Conservation (phyloP, 2,113 vertebrate genomes). For the Mustela nigripes region DNA sequence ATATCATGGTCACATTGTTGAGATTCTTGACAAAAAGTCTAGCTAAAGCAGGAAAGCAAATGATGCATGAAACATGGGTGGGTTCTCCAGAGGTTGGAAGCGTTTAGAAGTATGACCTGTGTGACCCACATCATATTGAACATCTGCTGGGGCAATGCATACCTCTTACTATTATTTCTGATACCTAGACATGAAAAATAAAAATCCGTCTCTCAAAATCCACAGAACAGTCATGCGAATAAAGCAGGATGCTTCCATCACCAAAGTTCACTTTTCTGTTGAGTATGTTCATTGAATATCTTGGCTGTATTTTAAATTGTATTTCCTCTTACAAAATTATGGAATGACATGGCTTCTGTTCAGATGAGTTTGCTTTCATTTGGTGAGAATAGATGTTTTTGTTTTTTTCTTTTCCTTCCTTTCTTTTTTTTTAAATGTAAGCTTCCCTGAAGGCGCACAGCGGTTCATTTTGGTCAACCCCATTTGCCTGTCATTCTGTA, state of each 20-base stretch:
- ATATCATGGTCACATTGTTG: constrained; percentile 78
- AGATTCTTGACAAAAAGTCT: constrained; percentile 74
- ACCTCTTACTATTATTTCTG: constrained; percentile 79
- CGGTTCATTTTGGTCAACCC: constrained; percentile 58
- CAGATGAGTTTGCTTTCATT: neutral
- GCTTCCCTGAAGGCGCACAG: neutral
- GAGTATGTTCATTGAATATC: constrained; percentile 70
- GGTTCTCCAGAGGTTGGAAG: constrained; percentile 77
- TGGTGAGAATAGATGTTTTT: neutral
- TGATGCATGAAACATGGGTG: constrained; percentile 62
- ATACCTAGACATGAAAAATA: constrained; percentile 76
- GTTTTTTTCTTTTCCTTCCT: neutral
- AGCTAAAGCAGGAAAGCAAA: constrained; percentile 72
- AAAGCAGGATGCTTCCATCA: constrained; percentile 61
- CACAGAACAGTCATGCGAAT: constrained; percentile 61
- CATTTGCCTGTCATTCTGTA: constrained; percentile 55
- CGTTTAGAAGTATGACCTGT: constrained; percentile 74
- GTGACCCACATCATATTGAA: constrained; percentile 72
- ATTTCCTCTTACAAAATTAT: constrained; percentile 72
- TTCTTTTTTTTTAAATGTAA: neutral
- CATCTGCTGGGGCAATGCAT: constrained; percentile 55
- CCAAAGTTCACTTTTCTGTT: constrained; percentile 73
- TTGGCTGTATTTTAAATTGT: constrained; percentile 72
- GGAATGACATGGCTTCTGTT: constrained; percentile 24
- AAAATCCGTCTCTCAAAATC: constrained; percentile 72